phyloP scores from a whole-genome alignment of 2,113 vertebrate species.

The Panthera tigris region DNA sequence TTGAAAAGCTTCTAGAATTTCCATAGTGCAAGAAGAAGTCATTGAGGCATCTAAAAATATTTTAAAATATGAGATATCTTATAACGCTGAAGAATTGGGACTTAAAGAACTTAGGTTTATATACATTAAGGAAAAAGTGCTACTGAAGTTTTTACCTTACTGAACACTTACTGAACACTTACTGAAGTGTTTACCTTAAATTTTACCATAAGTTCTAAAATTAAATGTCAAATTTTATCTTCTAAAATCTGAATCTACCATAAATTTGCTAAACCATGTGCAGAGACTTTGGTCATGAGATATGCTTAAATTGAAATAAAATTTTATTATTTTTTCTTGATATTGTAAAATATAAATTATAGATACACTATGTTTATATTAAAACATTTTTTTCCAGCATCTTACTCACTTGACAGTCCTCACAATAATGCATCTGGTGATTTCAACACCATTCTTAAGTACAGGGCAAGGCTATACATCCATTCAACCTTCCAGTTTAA shows the following conservation, averaged over 20 bases:
- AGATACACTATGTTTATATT: neutral
- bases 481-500: neutral
- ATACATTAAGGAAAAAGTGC: neutral
- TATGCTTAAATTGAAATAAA: neutral
- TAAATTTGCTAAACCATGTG: neutral
- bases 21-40: neutral
- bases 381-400: neutral
- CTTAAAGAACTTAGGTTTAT: neutral
- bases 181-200: neutral
- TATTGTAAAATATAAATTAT: neutral
- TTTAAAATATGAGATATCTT: neutral
- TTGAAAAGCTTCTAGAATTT: neutral
- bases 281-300: neutral
- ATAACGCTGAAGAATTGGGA: neutral
- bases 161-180: too few species aligned
- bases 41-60: neutral
- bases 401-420: neutral
- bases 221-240: neutral
- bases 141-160: neutral
- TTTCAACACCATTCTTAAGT: neutral
- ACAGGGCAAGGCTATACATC: neutral
- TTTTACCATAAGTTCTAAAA: neutral
- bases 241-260: neutral
- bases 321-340: neutral
- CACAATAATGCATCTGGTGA: neutral